A percentile compares a stretch with the other conserved stretches of the same genome.
phyloP scores from a whole-genome alignment of 2,888 invertebrate species.

The Stenolophus ochropezus region DNA sequence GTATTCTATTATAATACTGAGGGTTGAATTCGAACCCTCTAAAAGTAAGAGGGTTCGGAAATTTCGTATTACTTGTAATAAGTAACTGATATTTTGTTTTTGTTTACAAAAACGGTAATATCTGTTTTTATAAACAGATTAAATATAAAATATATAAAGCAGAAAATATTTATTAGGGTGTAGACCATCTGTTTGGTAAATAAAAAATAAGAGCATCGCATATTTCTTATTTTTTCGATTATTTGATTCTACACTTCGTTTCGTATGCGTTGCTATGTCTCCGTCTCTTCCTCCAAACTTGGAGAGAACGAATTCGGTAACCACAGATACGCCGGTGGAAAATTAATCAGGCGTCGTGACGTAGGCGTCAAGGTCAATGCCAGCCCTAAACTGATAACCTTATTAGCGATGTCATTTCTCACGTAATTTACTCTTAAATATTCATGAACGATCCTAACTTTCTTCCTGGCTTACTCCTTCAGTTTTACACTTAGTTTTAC shows the following conservation, averaged over 20 bases:
- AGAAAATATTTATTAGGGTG: no score
- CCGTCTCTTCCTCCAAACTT: background rate
- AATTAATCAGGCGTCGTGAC: constrained; percentile 22
- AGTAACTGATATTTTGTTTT: no score
- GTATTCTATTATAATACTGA: no score
- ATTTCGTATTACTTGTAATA: no score
- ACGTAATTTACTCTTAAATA: constrained; percentile 43
- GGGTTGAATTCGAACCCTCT: no score
- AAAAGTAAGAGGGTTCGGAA: no score
- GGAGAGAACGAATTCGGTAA: constrained; percentile 5
- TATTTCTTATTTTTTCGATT: background rate
- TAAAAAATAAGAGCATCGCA: no score
- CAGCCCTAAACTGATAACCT: constrained; percentile 15
- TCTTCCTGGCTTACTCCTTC: background rate
- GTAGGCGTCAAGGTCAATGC: constrained; percentile 7
- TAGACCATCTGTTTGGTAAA: no score
- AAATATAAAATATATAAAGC: no score
- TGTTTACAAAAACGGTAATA: no score
- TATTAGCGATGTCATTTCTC: constrained; percentile 32
- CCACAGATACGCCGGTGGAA: constrained; percentile 23
- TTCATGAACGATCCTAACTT: constrained; percentile 25
- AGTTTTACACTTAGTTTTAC: background rate
- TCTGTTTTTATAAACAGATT: no score
- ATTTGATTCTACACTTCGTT: background rate
- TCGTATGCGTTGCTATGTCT: background rate